phyloP scores from a whole-genome alignment of 2,888 invertebrate species.

The Seladonia tumulorum region DNA sequence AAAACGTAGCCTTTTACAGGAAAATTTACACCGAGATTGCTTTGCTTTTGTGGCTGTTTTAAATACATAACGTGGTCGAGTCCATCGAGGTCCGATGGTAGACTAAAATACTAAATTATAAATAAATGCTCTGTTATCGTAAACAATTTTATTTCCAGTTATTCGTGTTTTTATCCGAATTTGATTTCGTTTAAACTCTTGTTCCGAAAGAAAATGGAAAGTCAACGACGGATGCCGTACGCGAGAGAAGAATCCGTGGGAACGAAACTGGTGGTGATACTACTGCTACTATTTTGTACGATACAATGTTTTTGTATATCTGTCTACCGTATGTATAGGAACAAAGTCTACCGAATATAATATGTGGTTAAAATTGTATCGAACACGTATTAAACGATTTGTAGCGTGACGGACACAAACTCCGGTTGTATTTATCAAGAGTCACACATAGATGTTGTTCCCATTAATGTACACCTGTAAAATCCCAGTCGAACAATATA shows the following conservation, averaged over 20 bases:
- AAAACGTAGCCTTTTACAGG: neutral
- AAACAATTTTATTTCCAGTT: neutral
- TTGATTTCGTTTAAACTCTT: conserved; percentile 18
- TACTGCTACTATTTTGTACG: conserved; percentile 80
- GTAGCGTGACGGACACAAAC: conserved; percentile 59
- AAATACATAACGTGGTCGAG: neutral
- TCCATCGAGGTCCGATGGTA: neutral
- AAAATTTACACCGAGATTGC: neutral
- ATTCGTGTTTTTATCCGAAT: neutral
- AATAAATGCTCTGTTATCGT: neutral
- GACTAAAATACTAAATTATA: neutral
- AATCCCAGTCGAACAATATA: conserved; percentile 77
- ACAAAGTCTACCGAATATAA: conserved; percentile 64
- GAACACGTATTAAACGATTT: conserved; percentile 65
- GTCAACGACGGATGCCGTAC: conserved; percentile 45
- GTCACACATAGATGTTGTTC: conserved; percentile 75
- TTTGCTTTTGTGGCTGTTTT: neutral
- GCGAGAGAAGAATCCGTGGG: conserved; percentile 55
- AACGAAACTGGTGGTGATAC: conserved; percentile 66
- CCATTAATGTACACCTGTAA: conserved; percentile 79
- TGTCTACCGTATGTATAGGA: conserved; percentile 74
- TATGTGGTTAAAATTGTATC: conserved; percentile 63
- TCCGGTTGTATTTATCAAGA: conserved; percentile 63
- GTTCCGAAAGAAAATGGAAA: neutral
- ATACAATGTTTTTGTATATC: conserved; percentile 81